Evolutionary conservation across 2,888 invertebrate genomes (phyloP), one percentile per base, ranked within the genome.

Genomic region (Ferdinandea cuprea): DNA sequence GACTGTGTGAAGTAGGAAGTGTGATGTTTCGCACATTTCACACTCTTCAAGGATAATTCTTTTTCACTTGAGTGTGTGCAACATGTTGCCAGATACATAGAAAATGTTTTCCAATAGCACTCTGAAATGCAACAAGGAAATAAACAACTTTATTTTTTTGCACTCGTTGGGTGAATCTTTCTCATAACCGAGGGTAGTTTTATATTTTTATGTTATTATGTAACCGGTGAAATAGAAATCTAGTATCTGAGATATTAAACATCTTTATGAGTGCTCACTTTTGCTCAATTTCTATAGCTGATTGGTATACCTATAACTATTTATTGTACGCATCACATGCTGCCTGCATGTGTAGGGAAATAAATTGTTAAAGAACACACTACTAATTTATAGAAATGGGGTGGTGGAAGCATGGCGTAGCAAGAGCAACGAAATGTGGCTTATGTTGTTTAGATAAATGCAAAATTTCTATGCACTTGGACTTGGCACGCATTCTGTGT

Each of bases 401-500:
- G 83, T 72, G 68, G 83, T 72, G 68, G 63, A 25, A 13, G 28
- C 13, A 48, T 48, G 25, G 48, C 13, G 48, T 48, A 13, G 48
- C 11, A 5, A 1, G 11, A 44, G 19, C 8, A 44, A 28, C 25
- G 61, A 58, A 52, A 30, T 71, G 85, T 63, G 65, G 61, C 37
- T 79, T 58, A 71, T 61, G 54, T n/a, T 66, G 59, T 78, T 77
- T 61, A 69, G 71, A 68, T 85, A 72, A 50, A 68, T 66, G 59
- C 52, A 77, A 44, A 63, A 44, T 19, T 44, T 44, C 3, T 19
- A 48, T 65, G 85, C 72, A 69, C 58, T 79, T 86, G 86, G 77
- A 86, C 86, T 86, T 86, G 86, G 85, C 85, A 85, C 85, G 86
- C 86, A 86, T 84, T 86, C 86, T 73, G 52, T 48, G 78, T 63